Conservation (phyloP, 2,113 vertebrate species). For the Procavia capensis region DNA sequence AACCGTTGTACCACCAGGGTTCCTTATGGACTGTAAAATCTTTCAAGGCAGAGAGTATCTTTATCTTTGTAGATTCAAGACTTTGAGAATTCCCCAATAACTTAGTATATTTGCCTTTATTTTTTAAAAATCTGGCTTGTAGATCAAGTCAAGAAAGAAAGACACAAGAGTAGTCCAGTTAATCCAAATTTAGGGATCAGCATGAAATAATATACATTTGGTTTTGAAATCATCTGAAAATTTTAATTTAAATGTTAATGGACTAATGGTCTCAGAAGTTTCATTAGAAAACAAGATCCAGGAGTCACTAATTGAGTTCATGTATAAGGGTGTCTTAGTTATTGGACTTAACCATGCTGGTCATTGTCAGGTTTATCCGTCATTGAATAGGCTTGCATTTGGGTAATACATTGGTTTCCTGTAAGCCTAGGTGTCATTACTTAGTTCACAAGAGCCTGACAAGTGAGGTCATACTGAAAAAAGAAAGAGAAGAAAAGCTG, state of each 20-base stretch:
- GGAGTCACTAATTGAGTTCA: not conserved
- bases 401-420: not conserved
- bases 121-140: not conserved
- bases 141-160: not conserved
- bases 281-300: slow-evolving; percentile 29
- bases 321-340: not conserved
- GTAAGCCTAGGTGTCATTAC: not conserved
- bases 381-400: not conserved
- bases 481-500: not conserved
- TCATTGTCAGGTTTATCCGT: not conserved
- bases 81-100: not conserved
- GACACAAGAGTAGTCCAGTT: not conserved
- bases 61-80: not conserved
- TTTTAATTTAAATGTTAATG: slow-evolving; percentile 29
- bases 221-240: slow-evolving; percentile 20
- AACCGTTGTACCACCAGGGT: not conserved
- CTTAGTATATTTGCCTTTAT: not conserved
- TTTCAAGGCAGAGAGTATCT: not conserved
- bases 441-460: slow-evolving; percentile 23
- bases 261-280: not conserved
- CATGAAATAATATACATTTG: slow-evolving; percentile 12
- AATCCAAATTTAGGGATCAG: not conserved
- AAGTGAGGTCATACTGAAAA: slow-evolving; percentile 2
- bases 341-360: not conserved
- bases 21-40: not conserved